A percentile compares a stretch with the other conserved stretches of the same genome.
Evolutionary conservation across 2,888 invertebrate species (phyloP).

Genomic region (Apantesis nais): DNA sequence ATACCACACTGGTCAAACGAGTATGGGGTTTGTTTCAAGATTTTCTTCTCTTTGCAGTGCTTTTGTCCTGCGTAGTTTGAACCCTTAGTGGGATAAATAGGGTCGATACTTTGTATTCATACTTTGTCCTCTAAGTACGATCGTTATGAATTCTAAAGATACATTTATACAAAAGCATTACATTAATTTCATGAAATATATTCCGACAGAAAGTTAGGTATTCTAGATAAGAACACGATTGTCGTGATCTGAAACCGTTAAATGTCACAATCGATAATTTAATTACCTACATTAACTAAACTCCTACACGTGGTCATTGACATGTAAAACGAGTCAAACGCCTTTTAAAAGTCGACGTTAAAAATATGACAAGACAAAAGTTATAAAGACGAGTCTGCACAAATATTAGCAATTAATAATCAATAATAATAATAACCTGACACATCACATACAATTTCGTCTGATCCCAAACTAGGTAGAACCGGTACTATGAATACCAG

Average conservation of each 20-base stretch:
- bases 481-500: neutral
- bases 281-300: neutral
- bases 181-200: neutral
- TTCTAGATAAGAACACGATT: neutral
- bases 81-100: too few relatives aligned
- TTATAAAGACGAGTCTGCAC: neutral
- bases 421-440: neutral
- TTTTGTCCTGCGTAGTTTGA: too few relatives aligned
- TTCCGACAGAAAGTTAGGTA: neutral
- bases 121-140: too few relatives aligned
- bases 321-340: neutral
- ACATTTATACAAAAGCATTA: neutral
- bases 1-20: too few relatives aligned
- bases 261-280: neutral
- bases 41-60: too few relatives aligned
- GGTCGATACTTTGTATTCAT: too few relatives aligned
- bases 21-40: too few relatives aligned
- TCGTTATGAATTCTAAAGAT: neutral
- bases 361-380: neutral
- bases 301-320: neutral
- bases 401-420: neutral
- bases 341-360: neutral
- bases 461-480: neutral
- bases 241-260: constrained; percentile 1
- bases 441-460: too few relatives aligned